Evolutionary conservation across 2,113 vertebrate species (phyloP).

Genomic region (Tragelaphus buxtoni): DNA sequence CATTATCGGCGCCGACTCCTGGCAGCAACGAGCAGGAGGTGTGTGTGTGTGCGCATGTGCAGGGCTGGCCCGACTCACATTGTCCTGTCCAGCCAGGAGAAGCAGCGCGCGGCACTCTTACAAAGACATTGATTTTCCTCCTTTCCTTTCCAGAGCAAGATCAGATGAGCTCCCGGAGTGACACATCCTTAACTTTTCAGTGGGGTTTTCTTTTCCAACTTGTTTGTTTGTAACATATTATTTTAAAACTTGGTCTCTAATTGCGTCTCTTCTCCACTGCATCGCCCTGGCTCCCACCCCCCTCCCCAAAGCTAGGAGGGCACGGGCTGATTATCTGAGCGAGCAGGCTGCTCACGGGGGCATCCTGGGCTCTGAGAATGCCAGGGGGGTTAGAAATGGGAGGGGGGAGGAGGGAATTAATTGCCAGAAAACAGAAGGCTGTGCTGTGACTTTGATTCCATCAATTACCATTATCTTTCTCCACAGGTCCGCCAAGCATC

Average conservation of each 20-base stretch:
- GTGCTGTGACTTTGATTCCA: constrained; percentile 85
- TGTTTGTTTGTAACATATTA: constrained; percentile 31
- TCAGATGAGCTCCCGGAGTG: constrained; percentile 44
- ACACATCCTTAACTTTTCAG: constrained; percentile 66
- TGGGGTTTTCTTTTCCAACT: constrained; percentile 46
- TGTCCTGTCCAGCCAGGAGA: constrained; percentile 36
- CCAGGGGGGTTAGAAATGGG: constrained; percentile 76
- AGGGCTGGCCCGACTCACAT: background rate
- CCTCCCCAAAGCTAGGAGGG: constrained; percentile 79
- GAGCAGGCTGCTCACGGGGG: constrained; percentile 74
- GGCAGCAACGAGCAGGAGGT: background rate
- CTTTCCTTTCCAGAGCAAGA: constrained; percentile 49
- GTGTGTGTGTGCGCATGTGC: background rate
- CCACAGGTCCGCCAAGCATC: constrained; percentile 78
- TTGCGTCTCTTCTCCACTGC: constrained; percentile 62
- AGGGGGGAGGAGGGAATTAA: constrained; percentile 76
- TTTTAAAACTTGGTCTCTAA: constrained; percentile 41
- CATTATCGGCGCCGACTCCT: background rate
- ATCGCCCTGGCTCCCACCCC: background rate
- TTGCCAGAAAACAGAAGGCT: constrained; percentile 79
- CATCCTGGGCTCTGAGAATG: constrained; percentile 81
- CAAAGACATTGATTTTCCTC: constrained; percentile 62
- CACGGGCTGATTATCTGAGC: constrained; percentile 83
- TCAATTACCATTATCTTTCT: constrained; percentile 88
- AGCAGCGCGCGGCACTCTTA: background rate